These are phyloP conservation scores for Sinocyclocheilus anophthalmus DNA, from an alignment of 2,113 vertebrate genomes.

Conservation along the genomic window DNA sequence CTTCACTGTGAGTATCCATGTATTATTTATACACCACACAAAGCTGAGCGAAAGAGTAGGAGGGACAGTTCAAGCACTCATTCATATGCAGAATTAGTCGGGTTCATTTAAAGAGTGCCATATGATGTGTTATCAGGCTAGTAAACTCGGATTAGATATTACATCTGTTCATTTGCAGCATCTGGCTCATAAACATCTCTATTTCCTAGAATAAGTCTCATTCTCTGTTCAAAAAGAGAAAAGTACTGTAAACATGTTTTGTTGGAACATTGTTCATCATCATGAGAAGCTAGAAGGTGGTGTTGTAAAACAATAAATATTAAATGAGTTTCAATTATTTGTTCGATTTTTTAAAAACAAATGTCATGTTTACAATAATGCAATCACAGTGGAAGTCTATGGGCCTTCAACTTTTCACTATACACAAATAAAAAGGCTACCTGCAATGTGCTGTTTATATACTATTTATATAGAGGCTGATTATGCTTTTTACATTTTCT, in stretches of 20 bases:
- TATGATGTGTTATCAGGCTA: slow-evolving; percentile 26
- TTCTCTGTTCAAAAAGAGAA: background rate
- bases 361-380: too few relatives aligned
- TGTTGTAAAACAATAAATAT: background rate
- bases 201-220: background rate
- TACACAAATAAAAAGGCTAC: background rate
- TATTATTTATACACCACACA: background rate
- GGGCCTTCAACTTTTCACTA: background rate
- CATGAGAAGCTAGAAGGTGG: background rate
- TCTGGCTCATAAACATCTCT: background rate
- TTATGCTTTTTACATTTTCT: background rate
- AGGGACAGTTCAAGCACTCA: background rate
- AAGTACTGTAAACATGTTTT: background rate
- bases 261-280: background rate
- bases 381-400: background rate
- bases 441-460: background rate
- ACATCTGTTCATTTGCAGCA: background rate
- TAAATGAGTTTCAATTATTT: background rate
- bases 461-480: background rate
- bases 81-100: slow-evolving; percentile 25
- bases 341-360: too few relatives aligned
- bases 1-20: background rate
- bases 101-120: slow-evolving; percentile 32
- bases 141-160: slow-evolving; percentile 31
- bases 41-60: slow-evolving; percentile 3